phyloP scores from a whole-genome alignment of 1,140 invertebrate species.

The Ctenoplectra terminalis region DNA sequence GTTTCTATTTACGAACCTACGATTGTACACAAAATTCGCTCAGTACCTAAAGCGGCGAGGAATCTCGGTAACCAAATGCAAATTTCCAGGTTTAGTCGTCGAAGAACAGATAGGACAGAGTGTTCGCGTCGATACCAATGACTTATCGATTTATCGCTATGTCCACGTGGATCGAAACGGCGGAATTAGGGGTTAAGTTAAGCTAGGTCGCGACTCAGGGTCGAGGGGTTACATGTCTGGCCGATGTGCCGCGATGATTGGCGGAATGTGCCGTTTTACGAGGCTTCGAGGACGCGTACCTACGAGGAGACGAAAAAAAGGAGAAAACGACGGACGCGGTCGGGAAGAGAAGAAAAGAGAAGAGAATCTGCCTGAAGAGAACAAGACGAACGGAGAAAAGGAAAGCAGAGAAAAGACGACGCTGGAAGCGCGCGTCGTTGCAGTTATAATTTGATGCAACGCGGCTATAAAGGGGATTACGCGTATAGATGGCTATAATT shows the following conservation, averaged over 20 bases:
- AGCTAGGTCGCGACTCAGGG: constrained; percentile 43
- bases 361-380: too few species aligned
- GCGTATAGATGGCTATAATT: constrained; percentile 70
- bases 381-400: constrained; percentile 16
- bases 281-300: constrained; percentile 61
- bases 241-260: constrained; percentile 65
- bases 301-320: constrained; percentile 45
- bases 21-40: too few species aligned
- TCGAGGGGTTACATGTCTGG: constrained; percentile 56
- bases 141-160: constrained; percentile 58
- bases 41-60: too few species aligned
- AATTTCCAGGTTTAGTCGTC: neutral
- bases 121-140: constrained; percentile 21
- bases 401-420: constrained; percentile 10
- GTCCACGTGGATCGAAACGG: constrained; percentile 47
- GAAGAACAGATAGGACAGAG: neutral
- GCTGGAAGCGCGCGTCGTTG: constrained; percentile 52
- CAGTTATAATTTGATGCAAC: constrained; percentile 73
- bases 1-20: too few species aligned
- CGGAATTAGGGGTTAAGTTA: constrained; percentile 50
- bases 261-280: constrained; percentile 73
- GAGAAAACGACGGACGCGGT: constrained; percentile 35
- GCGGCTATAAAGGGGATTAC: constrained; percentile 69
- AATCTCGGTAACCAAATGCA: too few species aligned
- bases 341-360: constrained; percentile 3